phyloP scores from a whole-genome alignment of 2,888 invertebrate genomes.

The Drosophila silvestris region DNA sequence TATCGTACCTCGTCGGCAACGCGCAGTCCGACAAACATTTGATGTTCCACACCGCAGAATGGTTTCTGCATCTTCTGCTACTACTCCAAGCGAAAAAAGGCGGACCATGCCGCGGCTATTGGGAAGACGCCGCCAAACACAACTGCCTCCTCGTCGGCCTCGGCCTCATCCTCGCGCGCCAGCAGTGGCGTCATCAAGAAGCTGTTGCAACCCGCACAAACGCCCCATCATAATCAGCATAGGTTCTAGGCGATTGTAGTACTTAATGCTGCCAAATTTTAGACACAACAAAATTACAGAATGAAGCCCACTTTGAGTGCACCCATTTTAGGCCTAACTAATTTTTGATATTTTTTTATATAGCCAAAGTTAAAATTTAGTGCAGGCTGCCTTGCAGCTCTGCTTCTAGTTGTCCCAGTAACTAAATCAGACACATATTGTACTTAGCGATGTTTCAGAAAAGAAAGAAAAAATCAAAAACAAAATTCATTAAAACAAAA shows the following conservation, averaged over 20 bases:
- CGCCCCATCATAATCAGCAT: constrained; percentile 52
- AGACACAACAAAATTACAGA: constrained; percentile 2
- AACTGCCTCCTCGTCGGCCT: constrained; percentile 72
- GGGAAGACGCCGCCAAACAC: constrained; percentile 60
- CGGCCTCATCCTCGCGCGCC: constrained; percentile 72
- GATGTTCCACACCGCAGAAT: constrained; percentile 85
- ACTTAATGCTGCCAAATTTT: constrained; percentile 4
- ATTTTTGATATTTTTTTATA: constrained; percentile 68
- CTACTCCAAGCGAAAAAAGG: constrained; percentile 80
- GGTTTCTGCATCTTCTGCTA: constrained; percentile 85
- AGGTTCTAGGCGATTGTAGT: constrained; percentile 58
- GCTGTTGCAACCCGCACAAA: constrained; percentile 45
- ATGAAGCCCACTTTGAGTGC: constrained; percentile 8
- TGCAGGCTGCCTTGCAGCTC: constrained; percentile 29
- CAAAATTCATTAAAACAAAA: neutral
- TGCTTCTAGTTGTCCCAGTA: constrained; percentile 44
- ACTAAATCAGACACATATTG: constrained; percentile 25
- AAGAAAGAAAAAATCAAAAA: constrained; percentile 5
- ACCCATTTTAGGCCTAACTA: constrained; percentile 33
- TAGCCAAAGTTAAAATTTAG: constrained; percentile 59
- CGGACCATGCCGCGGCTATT: constrained; percentile 17
- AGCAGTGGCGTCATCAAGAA: constrained; percentile 67
- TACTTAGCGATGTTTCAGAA: constrained; percentile 48
- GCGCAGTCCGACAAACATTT: constrained; percentile 85
- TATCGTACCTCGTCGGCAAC: constrained; percentile 84